phyloP scores from a whole-genome alignment of 2,797 vertebrate species.

The Pogoniulus pusillus region DNA sequence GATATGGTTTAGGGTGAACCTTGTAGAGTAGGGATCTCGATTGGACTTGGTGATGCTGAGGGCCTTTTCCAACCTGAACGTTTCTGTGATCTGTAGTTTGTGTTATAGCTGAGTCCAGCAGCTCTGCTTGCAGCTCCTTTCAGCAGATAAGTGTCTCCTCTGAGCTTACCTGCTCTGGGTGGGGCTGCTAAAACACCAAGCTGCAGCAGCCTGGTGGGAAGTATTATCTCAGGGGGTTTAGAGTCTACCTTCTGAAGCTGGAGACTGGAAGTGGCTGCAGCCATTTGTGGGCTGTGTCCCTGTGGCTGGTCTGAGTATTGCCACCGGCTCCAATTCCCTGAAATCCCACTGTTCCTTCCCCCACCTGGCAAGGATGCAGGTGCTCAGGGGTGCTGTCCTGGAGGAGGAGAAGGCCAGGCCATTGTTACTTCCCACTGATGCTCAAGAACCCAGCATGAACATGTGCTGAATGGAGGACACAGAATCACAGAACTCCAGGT shows the following conservation, averaged over 20 bases:
- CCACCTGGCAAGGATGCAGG: not conserved
- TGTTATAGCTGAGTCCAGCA: not conserved
- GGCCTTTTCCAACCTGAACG: too few relatives aligned
- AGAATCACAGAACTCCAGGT: not conserved
- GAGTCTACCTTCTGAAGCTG: not conserved
- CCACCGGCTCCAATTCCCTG: not conserved
- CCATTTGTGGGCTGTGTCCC: rapidly evolving
- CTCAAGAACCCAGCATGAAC: rapidly evolving
- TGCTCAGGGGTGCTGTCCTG: not conserved
- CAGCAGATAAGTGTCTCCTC: not conserved
- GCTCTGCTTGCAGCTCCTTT: not conserved
- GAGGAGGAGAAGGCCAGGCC: not conserved
- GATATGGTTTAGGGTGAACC: too few relatives aligned
- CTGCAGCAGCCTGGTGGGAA: not conserved
- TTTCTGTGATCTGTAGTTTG: not conserved
- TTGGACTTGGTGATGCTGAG: too few relatives aligned
- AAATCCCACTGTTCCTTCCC: not conserved
- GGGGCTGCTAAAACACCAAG: not conserved
- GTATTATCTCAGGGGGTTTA: rapidly evolving
- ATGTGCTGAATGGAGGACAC: rapidly evolving
- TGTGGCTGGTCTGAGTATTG: not conserved
- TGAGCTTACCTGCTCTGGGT: not conserved
- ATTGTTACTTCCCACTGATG: rapidly evolving
- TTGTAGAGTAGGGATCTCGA: too few relatives aligned
- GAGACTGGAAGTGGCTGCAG: not conserved